Conservation (phyloP, 2,888 invertebrate species). For the Doris montereyensis region DNA sequence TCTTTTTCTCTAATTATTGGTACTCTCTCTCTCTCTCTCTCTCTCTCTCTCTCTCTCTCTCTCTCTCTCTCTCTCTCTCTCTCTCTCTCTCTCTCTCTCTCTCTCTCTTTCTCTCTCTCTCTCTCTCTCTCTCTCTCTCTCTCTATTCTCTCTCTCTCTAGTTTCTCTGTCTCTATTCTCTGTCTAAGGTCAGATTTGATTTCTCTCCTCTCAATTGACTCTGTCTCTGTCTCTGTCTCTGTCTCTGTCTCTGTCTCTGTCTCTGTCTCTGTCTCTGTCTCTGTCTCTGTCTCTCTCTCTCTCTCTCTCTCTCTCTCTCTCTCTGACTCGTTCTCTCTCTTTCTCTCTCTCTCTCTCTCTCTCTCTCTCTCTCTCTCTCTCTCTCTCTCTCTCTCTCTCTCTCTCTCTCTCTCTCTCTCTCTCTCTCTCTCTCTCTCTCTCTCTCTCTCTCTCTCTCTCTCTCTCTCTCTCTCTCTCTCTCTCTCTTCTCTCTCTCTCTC, state of each 20-base stretch:
- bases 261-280: neutral
- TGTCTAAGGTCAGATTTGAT: neutral
- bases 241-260: neutral
- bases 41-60: neutral
- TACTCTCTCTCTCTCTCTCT: neutral
- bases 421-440: conserved; percentile 7
- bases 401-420: neutral
- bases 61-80: neutral
- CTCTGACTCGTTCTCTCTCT: neutral
- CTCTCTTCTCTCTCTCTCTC: neutral
- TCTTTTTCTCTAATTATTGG: neutral
- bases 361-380: neutral
- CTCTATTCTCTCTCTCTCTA: neutral
- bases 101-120: neutral
- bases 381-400: neutral
- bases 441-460: conserved; percentile 28
- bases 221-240: neutral
- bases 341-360: neutral
- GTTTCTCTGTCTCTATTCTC: neutral
- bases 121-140: neutral
- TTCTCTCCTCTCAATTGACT: neutral
- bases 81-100: neutral
- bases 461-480: conserved; percentile 20
- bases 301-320: conserved; percentile 5
- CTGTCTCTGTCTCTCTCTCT: conserved; percentile 6